A percentile compares a stretch with the other conserved stretches of the same genome.
These are phyloP conservation scores for Poeciliopsis occidentalis DNA, from an alignment of 2,113 vertebrate genomes.

Conservation along the genomic window DNA sequence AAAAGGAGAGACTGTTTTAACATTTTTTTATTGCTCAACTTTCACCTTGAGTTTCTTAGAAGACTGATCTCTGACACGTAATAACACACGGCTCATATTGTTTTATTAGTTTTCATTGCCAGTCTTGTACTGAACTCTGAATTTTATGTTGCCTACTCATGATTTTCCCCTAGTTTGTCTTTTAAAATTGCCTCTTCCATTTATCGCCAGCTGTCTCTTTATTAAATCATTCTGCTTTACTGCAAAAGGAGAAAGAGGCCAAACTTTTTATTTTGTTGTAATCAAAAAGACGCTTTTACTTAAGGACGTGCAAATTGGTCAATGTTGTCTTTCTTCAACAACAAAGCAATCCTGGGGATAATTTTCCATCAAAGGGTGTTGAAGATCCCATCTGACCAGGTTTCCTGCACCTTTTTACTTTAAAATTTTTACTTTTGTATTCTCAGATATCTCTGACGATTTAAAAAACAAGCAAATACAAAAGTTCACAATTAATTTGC, in stretches of 20 bases:
- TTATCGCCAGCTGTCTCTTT: background rate
- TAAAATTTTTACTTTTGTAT: background rate
- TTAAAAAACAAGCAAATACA: background rate
- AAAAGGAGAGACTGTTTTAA: constrained; percentile 38
- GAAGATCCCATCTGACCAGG: background rate
- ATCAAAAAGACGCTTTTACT: background rate
- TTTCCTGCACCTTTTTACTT: background rate
- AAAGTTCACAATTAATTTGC: too few species aligned
- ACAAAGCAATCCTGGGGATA: background rate
- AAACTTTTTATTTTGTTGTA: background rate
- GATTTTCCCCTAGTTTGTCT: constrained; percentile 12
- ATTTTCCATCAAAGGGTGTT: background rate
- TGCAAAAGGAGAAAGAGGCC: constrained; percentile 5
- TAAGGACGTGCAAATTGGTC: constrained; percentile 3
- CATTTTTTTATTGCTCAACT: constrained; percentile 63
- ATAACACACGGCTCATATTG: constrained; percentile 62
- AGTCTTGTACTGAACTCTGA: constrained; percentile 14
- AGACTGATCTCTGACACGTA: constrained; percentile 51
- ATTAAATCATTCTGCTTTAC: background rate
- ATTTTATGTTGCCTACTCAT: constrained; percentile 27
- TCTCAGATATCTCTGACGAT: background rate
- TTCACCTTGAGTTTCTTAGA: constrained; percentile 46
- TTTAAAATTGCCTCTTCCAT: background rate
- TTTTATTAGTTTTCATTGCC: constrained; percentile 36
- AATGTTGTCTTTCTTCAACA: constrained; percentile 1